A percentile compares a stretch with the other conserved stretches of the same genome.
Evolutionary conservation across 37 sponge, comb jelly and placozoan genomes (phyloP).

Genomic region (Agelas oroides): DNA sequence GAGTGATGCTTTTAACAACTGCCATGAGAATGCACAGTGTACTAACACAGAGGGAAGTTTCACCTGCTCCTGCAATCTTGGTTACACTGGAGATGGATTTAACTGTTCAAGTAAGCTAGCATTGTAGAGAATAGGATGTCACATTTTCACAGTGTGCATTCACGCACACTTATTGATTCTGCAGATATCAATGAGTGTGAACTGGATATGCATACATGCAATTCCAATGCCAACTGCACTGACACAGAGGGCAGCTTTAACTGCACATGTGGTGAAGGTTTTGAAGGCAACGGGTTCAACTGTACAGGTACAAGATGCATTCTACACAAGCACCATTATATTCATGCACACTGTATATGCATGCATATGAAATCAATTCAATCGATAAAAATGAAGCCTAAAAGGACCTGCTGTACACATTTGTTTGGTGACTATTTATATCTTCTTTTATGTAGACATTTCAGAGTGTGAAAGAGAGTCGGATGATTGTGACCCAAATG

Average conservation of each 20-base stretch:
- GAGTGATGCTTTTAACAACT: conserved; percentile 4
- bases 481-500: conserved; percentile 16
- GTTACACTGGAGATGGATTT: conserved; percentile 32
- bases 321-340: background rate
- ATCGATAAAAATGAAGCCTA: too few species aligned
- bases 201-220: background rate
- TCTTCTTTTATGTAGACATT: conserved; percentile 9
- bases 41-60: conserved; percentile 23
- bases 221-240: too few species aligned
- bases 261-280: conserved; percentile 53
- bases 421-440: background rate
- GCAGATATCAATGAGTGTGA: conserved; percentile 1
- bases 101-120: background rate
- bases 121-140: too few species aligned
- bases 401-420: too few species aligned
- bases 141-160: too few species aligned
- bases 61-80: conserved; percentile 53
- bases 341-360: too few species aligned
- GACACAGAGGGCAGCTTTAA: background rate
- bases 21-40: conserved; percentile 49
- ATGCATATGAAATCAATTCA: too few species aligned
- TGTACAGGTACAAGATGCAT: background rate
- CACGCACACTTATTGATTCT: background rate
- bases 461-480: conserved; percentile 19
- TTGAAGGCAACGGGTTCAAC: background rate